Conservation (phyloP, 2,113 vertebrate species). For the Circaetus gallicus region DNA sequence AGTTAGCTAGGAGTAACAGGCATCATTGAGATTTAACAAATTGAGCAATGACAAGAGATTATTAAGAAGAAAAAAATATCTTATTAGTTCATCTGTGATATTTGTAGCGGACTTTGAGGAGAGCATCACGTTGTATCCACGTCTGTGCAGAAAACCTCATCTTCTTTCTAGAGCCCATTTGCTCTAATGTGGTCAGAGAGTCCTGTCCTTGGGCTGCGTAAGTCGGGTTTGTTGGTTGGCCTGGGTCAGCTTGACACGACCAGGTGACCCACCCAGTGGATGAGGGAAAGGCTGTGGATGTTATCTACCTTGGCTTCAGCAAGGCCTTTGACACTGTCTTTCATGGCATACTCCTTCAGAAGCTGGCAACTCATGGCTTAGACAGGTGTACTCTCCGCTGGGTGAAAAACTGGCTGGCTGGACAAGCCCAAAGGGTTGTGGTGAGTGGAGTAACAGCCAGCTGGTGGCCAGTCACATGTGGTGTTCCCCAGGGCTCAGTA, state of each 20-base stretch:
- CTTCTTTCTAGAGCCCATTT: background rate
- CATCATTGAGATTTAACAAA: background rate
- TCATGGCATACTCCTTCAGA: too few relatives aligned
- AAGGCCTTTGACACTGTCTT: too few relatives aligned
- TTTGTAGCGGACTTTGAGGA: background rate
- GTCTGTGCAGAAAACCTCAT: background rate
- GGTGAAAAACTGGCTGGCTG: too few relatives aligned
- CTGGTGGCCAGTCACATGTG: too few relatives aligned
- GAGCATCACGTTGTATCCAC: accelerated
- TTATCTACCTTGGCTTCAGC: too few relatives aligned
- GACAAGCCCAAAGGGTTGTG: too few relatives aligned
- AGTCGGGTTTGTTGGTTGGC: background rate
- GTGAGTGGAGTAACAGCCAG: too few relatives aligned
- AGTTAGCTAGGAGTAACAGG: background rate
- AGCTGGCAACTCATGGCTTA: too few relatives aligned
- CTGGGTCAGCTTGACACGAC: background rate
- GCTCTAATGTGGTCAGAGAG: background rate
- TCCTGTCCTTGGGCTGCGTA: accelerated
- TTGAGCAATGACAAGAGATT: background rate
- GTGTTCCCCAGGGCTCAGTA: too few relatives aligned
- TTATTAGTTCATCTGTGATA: background rate
- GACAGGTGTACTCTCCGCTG: too few relatives aligned
- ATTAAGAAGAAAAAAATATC: background rate
- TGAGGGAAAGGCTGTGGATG: too few relatives aligned
- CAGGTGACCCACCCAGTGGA: too few relatives aligned